Conservation (phyloP, 2,888 invertebrate species). For the Anthrax anthrax region DNA sequence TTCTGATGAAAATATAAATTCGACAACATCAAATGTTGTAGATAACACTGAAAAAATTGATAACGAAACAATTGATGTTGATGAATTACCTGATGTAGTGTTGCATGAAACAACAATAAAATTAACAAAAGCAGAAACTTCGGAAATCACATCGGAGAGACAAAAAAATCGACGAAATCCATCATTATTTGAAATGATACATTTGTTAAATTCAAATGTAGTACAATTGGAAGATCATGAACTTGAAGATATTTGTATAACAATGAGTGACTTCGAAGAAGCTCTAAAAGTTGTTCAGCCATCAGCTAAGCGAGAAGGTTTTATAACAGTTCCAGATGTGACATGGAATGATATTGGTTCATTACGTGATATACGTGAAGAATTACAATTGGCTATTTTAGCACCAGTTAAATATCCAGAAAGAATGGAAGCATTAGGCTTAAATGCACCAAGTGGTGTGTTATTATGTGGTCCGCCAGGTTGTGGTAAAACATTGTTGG, state of each 20-base stretch:
- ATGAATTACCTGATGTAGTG: constrained; percentile 27
- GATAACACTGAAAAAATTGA: neutral
- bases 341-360: constrained; percentile 97
- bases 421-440: constrained; percentile 60
- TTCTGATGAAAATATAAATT: neutral
- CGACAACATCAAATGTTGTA: neutral
- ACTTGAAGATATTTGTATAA: constrained; percentile 49
- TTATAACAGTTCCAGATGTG: constrained; percentile 92
- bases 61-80: constrained; percentile 32
- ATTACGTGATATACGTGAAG: constrained; percentile 69
- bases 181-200: constrained; percentile 42
- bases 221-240: constrained; percentile 47
- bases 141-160: constrained; percentile 14
- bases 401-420: constrained; percentile 83
- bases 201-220: constrained; percentile 50
- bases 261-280: constrained; percentile 58
- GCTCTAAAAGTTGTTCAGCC: constrained; percentile 78
- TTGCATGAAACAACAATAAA: constrained; percentile 14
- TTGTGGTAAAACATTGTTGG: constrained; percentile 88
- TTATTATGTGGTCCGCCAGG: constrained; percentile 95
- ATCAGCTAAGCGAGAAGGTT: constrained; percentile 90
- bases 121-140: constrained; percentile 2
- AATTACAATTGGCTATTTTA: constrained; percentile 79
- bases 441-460: constrained; percentile 75
- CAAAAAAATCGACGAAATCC: constrained; percentile 18